Conservation (phyloP, 2,797 vertebrate genomes). For the Hydrocynus forskahlii region DNA sequence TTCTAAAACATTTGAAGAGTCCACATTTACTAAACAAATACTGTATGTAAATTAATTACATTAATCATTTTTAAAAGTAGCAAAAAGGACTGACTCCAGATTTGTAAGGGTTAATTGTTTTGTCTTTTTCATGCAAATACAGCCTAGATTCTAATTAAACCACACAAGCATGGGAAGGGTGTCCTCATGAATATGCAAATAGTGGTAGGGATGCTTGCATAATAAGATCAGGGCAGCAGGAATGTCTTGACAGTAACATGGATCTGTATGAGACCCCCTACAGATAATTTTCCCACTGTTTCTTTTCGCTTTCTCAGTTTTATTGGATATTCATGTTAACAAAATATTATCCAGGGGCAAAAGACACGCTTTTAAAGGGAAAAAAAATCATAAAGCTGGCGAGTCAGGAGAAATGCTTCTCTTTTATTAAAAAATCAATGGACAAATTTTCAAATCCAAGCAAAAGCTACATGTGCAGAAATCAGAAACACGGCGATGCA, state of each 20-base stretch:
- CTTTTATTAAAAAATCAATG: slow-evolving; percentile 21
- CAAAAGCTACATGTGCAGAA: slow-evolving; percentile 27
- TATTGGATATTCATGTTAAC: not conserved
- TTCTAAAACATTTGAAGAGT: too few species aligned
- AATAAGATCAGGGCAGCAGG: not conserved
- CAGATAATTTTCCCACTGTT: not conserved
- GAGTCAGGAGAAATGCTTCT: not conserved
- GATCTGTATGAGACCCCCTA: not conserved
- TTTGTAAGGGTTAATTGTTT: not conserved
- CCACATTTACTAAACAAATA: too few species aligned
- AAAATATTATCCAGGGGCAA: not conserved
- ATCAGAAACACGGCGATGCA: not conserved
- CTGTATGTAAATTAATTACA: too few species aligned
- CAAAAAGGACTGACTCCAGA: not conserved
- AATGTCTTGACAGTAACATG: too few species aligned
- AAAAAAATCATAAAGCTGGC: too few species aligned
- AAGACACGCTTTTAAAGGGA: not conserved
- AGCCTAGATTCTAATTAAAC: not conserved
- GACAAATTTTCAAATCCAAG: slow-evolving; percentile 11
- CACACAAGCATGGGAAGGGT: not conserved
- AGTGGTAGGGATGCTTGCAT: not conserved
- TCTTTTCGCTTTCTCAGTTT: not conserved
- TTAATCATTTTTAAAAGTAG: too few species aligned
- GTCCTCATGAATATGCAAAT: slow-evolving; percentile 17
- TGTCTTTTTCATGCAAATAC: not conserved